Evolutionary conservation across 2,888 invertebrate genomes (phyloP).

Genomic region (Callyntrura sp.): DNA sequence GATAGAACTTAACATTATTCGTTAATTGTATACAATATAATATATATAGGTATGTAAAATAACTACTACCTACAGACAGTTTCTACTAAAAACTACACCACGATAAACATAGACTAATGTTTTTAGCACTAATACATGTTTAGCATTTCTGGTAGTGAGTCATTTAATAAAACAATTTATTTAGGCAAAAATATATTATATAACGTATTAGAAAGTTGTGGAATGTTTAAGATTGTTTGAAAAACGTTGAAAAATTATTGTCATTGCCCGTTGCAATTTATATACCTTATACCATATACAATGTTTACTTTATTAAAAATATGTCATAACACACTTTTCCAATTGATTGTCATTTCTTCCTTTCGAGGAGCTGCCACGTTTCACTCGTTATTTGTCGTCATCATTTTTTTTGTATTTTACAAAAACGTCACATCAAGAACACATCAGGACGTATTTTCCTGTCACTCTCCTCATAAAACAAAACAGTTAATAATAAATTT

Average conservation of each 20-base stretch:
- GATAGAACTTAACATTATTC: too few relatives aligned
- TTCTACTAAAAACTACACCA: background rate
- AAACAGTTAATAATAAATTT: too few relatives aligned
- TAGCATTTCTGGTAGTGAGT: constrained; percentile 37
- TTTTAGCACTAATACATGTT: too few relatives aligned
- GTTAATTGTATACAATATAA: background rate
- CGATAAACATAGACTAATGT: background rate
- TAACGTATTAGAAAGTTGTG: too few relatives aligned
- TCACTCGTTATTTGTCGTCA: too few relatives aligned
- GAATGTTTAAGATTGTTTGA: constrained; percentile 7
- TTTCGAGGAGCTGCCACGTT: too few relatives aligned
- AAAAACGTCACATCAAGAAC: too few relatives aligned
- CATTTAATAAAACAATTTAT: constrained; percentile 40
- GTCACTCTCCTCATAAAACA: too few relatives aligned
- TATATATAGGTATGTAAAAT: background rate
- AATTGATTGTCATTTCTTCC: background rate
- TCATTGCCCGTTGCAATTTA: constrained; percentile 51
- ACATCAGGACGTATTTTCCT: too few relatives aligned
- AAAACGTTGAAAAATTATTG: constrained; percentile 6
- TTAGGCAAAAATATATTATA: constrained; percentile 14
- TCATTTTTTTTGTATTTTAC: too few relatives aligned
- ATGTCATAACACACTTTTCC: constrained; percentile 22
- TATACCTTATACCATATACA: too few relatives aligned
- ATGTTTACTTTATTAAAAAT: constrained; percentile 43
- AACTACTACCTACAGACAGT: background rate